Evolutionary conservation across 2,888 invertebrate species (phyloP), one percentile per base, ranked within the genome.

Genomic region (Saturnia pavonia): DNA sequence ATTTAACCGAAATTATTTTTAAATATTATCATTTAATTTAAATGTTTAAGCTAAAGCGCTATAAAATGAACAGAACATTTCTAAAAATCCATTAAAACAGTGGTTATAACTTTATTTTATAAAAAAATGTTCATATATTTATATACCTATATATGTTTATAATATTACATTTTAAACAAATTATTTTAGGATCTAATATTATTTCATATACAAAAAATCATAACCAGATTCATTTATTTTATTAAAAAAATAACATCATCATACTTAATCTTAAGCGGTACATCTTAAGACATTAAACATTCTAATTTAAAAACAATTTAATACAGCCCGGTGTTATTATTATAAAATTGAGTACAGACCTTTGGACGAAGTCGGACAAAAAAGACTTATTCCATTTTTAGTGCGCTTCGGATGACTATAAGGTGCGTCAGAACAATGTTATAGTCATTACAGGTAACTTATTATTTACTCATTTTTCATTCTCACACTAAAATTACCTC

Each of bases 291-390:
- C 70, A 71, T 75, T 74, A 72, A 34, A 70, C 71, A 51, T 74
- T 57, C n/a, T 67, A 69, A 67, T 78, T 72, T 74, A 74, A 68
- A 75, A 76, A 76, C 70, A 80, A 81, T 79, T 80, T 75, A 74
- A 75, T 57, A 74, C 74, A 69, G 74, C 74, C 75, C 74, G 73
- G 74, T 73, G 75, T 72, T 72, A 78, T 79, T 74, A 72, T 73
- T 76, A 77, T 72, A 74, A 66, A 70, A 66, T 54, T 51, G 66
- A 67, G 51, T 70, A 25, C 48, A 67, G 27, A 40, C 42, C 63
- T 63, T 70, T 74, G 57, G 70, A 68, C 22, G 42, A 67, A 74
- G 71, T 72, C 75, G 75, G 74, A 75, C 71, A 73, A 74, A 75
- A 73, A 69, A 60, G 68, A 68, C 34, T 3, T 27, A 70, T 45